phyloP scores from a whole-genome alignment of 2,113 vertebrate species.

The Potamarius usumacintae region DNA sequence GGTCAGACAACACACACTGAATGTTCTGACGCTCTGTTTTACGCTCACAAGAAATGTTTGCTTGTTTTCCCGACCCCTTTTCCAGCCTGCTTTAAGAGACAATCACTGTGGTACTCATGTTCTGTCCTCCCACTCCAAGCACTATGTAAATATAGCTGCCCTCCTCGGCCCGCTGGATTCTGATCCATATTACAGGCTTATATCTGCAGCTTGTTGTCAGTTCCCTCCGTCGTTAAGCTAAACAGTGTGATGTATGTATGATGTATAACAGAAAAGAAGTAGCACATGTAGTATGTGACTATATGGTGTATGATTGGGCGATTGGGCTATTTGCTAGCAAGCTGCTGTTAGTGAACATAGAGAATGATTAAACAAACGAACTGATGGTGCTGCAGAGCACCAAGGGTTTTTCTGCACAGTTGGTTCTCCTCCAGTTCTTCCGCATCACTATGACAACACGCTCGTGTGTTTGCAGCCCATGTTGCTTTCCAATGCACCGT shows the following conservation, averaged over 20 bases:
- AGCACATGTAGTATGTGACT: not conserved
- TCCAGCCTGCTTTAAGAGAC: constrained; percentile 55
- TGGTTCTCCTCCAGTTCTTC: constrained; percentile 68
- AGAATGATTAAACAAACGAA: constrained; percentile 36
- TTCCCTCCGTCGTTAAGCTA: constrained; percentile 4
- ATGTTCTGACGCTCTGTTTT: constrained; percentile 23
- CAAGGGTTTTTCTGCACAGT: constrained; percentile 58
- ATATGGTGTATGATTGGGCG: constrained; percentile 51
- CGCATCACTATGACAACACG: constrained; percentile 79
- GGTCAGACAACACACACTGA: constrained; percentile 2
- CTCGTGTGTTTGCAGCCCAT: constrained; percentile 68
- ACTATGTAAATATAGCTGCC: constrained; percentile 52
- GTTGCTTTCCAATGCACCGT: constrained; percentile 59
- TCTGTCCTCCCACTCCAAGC: constrained; percentile 62
- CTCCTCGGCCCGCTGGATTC: constrained; percentile 62
- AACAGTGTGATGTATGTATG: not conserved
- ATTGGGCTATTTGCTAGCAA: constrained; percentile 51
- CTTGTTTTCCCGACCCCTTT: constrained; percentile 6
- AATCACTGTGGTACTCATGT: constrained; percentile 56
- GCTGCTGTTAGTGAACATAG: constrained; percentile 8
- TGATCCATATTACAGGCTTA: constrained; percentile 56
- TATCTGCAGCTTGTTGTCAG: constrained; percentile 16
- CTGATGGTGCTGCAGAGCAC: constrained; percentile 59
- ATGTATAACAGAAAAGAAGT: not conserved
- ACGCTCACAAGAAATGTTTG: constrained; percentile 6